Evolutionary conservation across 2,797 vertebrate species (phyloP), one percentile per base, ranked within the genome.

Genomic region (Gadopsis marmoratus): DNA sequence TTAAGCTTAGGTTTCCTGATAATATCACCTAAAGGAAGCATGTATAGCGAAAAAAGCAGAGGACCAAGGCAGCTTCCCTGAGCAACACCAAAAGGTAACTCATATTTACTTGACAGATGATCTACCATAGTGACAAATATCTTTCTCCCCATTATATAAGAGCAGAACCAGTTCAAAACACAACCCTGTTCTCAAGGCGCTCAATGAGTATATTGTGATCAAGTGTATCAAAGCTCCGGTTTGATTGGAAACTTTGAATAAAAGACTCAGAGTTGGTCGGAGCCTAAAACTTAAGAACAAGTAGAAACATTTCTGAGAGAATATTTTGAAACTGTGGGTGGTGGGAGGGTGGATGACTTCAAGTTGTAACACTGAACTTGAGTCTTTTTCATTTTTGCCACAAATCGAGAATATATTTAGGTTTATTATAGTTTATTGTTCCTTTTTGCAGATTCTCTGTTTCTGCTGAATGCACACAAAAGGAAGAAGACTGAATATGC

Each of bases 221-320:
- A 26, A 26, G 26, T 26, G 26, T 26, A 26, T 26, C 26, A 26
- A 43, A 77, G 56, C 67, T 72, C 35, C 2, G 16, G 71, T 66
- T 62, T 64, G 66, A 74, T 41, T 19, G 60, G 63, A 82, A 76
- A 70, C 54, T 41, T 19, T 55, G 51, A 66, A 70, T 69, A 51
- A 13, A 58, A 55, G 64, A 56, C 33, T 39, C 16, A n/a, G 8
- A 59, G 39, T 64, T 59, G 39, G 43, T 47, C 37, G 37, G 58
- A 75, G 47, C 12, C 8, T 11, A 14, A 71, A 56, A 69, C 45
- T 47, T 2, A 31, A 50, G 41, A 62, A 71, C 17, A 74, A 33
- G 71, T 10, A 47, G 35, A 41, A n/a, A 43, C 4, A 45, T 64
- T 68, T 79, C 68, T 65, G 59, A 68, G 35, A 53, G 43, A 75